Evolutionary conservation across 92 coral and sea anemone genomes (phyloP).

Genomic region (Parazoanthus atlanticus): DNA sequence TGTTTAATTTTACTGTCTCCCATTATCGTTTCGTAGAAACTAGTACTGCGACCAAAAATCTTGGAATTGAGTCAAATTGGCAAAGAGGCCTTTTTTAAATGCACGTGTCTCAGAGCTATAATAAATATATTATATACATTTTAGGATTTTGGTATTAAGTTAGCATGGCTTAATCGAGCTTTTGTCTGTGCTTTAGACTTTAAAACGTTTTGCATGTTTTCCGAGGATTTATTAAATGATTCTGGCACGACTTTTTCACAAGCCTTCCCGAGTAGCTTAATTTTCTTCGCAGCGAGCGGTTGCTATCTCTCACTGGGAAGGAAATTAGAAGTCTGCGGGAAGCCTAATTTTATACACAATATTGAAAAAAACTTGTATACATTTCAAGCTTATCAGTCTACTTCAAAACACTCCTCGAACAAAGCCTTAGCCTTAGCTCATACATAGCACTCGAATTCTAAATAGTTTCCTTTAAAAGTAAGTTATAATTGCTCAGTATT

Average conservation of each 20-base stretch:
- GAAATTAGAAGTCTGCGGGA: background rate
- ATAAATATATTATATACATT: too few relatives aligned
- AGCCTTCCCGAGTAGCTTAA: background rate
- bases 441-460: background rate
- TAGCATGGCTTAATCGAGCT: background rate
- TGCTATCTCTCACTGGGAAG: background rate
- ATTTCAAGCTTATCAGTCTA: background rate
- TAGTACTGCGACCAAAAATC: background rate
- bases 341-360: background rate
- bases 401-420: background rate
- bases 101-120: background rate
- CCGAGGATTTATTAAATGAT: background rate
- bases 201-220: background rate
- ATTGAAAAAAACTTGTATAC: background rate
- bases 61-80: background rate
- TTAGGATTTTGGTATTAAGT: background rate
- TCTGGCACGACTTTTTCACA: background rate
- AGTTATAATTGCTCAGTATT: background rate
- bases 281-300: background rate
- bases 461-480: too few relatives aligned
- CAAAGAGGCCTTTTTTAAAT: background rate
- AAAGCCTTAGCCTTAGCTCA: background rate
- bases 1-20: background rate
- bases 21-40: slow-evolving; percentile 3
- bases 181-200: background rate